Evolutionary conservation across 53 echinoderm and acorn worm genomes (phyloP), one percentile per base, ranked within the genome.

Genomic region (Astropecten irregularis): DNA sequence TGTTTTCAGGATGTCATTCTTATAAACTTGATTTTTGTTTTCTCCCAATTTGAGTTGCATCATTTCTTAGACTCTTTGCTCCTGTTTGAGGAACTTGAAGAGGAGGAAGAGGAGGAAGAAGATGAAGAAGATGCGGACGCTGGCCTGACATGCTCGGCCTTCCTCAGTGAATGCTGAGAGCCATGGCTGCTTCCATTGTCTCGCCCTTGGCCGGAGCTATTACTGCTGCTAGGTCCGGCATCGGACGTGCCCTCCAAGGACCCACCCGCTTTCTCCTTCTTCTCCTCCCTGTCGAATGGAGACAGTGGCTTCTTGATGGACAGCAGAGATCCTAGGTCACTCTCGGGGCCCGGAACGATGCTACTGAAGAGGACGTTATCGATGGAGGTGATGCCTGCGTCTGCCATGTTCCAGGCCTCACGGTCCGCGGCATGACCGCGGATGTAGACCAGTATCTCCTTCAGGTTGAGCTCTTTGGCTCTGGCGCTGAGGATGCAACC

Each of bases 351-450:
- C 0, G 59, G 76, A 28, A 57, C 40, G 21, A 76, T 58, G 58
- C 76, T 76, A 53, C 58, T 58, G 30, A 58, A 76, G 9, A 59
- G 30, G 46, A 76, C 84, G 44, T 89, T 88, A 21, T 90, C 88
- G 49, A 95, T 85, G 56, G 91, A 71, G 49, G 90, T 51, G 61
- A 95, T 91, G 44, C 93, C 95, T 56, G 88, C 85, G 36, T 95
- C 95, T 11, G 95, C 95, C 95, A 95, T 91, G 71, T 95, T 95
- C 95, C 95, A 95, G 35, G 93, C 95, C 72, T 95, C 95, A 4
- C 95, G 68, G 52, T 93, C 95, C 1, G 70, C 82, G 16, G 93
- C 88, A 44, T 88, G 83, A 33, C 89, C 83, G 23, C 91, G 86
- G 66, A 95, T 91, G 76, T 90, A 83, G n/a, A 71, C 71, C 30